Evolutionary conservation across 2,888 invertebrate genomes (phyloP).

Genomic region (Laothoe populi): DNA sequence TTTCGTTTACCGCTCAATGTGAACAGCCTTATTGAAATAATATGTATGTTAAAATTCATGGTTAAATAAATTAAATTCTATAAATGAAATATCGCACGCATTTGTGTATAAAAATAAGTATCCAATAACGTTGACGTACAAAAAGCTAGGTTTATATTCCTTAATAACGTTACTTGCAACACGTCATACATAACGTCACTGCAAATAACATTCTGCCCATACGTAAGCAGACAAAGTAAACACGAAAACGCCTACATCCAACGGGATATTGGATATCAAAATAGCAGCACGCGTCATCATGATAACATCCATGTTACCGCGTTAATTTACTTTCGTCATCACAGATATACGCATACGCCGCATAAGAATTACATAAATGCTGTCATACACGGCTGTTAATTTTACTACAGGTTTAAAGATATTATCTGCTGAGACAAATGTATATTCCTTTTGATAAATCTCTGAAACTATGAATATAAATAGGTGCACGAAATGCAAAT

Average conservation of each 20-base stretch:
- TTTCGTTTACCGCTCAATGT: not conserved
- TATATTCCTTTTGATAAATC: constrained; percentile 55
- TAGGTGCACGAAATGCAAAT: constrained; percentile 54
- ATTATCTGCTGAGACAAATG: constrained; percentile 42
- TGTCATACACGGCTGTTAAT: constrained; percentile 31
- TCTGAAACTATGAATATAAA: constrained; percentile 49
- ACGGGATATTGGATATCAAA: constrained; percentile 25
- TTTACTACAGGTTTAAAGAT: constrained; percentile 54
- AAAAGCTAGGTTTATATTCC: not conserved
- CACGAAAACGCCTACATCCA: constrained; percentile 25
- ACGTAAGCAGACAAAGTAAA: constrained; percentile 26
- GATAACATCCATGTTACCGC: constrained; percentile 23
- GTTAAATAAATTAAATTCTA: not conserved
- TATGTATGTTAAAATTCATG: not conserved
- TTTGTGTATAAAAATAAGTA: constrained; percentile 5
- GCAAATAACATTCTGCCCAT: constrained; percentile 14
- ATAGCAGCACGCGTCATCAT: constrained; percentile 27
- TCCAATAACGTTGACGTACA: constrained; percentile 16
- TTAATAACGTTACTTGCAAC: constrained; percentile 6
- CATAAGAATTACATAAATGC: constrained; percentile 23
- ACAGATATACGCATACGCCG: not conserved
- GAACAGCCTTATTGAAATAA: not conserved
- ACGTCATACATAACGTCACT: constrained; percentile 22
- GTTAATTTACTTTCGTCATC: constrained; percentile 19
- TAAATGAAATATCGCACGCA: not conserved